Evolutionary conservation across 2,113 vertebrate genomes (phyloP).

Genomic region (Pollachius pollachius): DNA sequence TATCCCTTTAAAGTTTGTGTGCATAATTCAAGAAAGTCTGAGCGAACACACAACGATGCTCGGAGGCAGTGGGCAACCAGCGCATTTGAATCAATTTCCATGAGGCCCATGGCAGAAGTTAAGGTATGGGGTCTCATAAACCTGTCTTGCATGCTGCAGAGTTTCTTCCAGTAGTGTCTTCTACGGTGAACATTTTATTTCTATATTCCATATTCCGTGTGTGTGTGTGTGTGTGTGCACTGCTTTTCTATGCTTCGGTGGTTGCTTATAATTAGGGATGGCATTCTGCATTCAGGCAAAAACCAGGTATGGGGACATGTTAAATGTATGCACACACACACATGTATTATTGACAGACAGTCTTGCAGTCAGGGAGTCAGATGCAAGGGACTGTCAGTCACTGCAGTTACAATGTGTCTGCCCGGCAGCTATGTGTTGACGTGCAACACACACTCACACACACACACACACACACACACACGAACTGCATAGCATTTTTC

Average conservation of each 20-base stretch:
- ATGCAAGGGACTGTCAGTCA: conserved; percentile 46
- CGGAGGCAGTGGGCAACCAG: too few relatives aligned
- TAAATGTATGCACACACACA: conserved; percentile 1
- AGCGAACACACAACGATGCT: too few relatives aligned
- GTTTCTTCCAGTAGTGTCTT: too few relatives aligned
- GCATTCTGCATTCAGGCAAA: background rate
- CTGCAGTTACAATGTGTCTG: conserved; percentile 27
- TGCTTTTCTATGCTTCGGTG: background rate
- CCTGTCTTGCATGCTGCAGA: too few relatives aligned
- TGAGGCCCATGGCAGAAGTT: too few relatives aligned
- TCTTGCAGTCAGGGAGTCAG: conserved; percentile 31
- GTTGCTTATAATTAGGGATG: conserved; percentile 33
- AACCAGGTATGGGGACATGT: background rate
- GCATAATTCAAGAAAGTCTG: too few relatives aligned
- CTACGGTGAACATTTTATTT: background rate
- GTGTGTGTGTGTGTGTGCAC: conserved; percentile 10
- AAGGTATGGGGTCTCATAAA: too few relatives aligned
- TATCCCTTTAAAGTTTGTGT: too few relatives aligned
- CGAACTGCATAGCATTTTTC: conserved; percentile 5
- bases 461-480: conserved; percentile 4
- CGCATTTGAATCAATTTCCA: too few relatives aligned
- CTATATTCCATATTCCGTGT: background rate
- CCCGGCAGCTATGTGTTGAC: conserved; percentile 24
- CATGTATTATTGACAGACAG: conserved; percentile 15
- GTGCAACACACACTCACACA: background rate